Evolutionary conservation across 37 sponge, comb jelly and placozoan species (phyloP).

Genomic region (Hormiphora californensis): DNA sequence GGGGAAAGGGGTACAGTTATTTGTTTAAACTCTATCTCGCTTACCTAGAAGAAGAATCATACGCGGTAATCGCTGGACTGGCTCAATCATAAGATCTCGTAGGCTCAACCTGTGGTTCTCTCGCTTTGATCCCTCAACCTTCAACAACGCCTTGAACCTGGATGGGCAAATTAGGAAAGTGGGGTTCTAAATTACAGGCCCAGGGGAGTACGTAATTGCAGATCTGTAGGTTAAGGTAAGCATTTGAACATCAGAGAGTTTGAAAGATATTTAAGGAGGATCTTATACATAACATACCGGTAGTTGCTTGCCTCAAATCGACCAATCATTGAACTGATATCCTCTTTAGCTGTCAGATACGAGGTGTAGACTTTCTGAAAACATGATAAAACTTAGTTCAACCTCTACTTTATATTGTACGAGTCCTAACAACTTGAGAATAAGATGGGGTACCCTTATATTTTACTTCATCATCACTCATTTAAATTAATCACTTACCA

Average conservation of each 20-base stretch:
- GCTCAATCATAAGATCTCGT: slow-evolving; percentile 18
- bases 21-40: too few species aligned
- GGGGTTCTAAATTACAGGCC: not conserved
- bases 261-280: too few species aligned
- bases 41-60: slow-evolving; percentile 13
- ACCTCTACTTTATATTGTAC: too few species aligned
- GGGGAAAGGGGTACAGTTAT: too few species aligned
- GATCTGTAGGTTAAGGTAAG: not conserved
- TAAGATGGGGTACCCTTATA: too few species aligned
- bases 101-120: slow-evolving; percentile 5
- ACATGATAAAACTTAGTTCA: too few species aligned
- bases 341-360: not conserved
- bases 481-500: not conserved
- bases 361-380: slow-evolving; percentile 5
- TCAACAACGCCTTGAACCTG: not conserved
- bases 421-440: too few species aligned
- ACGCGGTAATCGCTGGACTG: not conserved
- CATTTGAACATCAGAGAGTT: not conserved
- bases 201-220: not conserved
- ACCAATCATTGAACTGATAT: not conserved
- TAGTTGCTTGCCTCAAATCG: not conserved
- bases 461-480: too few species aligned
- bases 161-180: not conserved
- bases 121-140: not conserved
- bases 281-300: too few species aligned